A percentile compares a stretch with the other conserved stretches of the same genome.
These are phyloP conservation scores for Equus przewalskii DNA, from an alignment of 2,113 vertebrate species.

Conservation along the genomic window DNA sequence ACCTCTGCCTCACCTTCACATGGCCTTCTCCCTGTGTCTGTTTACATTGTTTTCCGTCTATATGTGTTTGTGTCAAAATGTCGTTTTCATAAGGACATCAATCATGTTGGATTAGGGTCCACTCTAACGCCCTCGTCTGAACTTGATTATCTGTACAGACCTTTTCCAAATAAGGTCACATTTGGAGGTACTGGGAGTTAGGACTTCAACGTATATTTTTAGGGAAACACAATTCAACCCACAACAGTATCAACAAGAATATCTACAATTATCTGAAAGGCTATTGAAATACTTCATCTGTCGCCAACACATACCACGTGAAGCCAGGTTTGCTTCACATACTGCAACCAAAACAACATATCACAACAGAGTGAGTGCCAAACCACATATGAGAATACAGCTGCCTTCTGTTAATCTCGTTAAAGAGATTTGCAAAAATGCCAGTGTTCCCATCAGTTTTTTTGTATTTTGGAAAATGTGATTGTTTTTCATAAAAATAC, in stretches of 20 bases:
- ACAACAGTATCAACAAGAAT: neutral
- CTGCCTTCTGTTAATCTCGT: conserved; percentile 9
- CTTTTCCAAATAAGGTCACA: neutral
- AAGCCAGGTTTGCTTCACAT: neutral
- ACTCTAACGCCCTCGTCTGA: neutral
- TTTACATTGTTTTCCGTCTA: neutral
- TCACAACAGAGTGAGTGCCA: neutral
- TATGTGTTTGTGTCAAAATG: neutral
- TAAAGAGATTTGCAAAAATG: conserved; percentile 18
- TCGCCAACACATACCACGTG: neutral
- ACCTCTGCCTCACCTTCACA: neutral
- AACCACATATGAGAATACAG: neutral
- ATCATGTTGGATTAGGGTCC: neutral
- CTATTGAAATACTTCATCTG: neutral
- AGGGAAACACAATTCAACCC: neutral
- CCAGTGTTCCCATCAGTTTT: neutral
- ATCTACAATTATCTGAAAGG: neutral
- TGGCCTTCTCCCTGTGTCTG: neutral
- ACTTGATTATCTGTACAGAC: neutral
- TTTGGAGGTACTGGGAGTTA: neutral
- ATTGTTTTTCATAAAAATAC: neutral
- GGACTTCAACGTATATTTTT: neutral
- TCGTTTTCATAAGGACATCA: neutral
- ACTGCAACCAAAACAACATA: neutral
- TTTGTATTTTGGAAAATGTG: neutral